Percentiles rank a stretch among this genome's conserved stretches.
These are phyloP conservation scores for Phylloscopus whistleri DNA, from an alignment of 2,113 vertebrate species.

Conservation along the genomic window DNA sequence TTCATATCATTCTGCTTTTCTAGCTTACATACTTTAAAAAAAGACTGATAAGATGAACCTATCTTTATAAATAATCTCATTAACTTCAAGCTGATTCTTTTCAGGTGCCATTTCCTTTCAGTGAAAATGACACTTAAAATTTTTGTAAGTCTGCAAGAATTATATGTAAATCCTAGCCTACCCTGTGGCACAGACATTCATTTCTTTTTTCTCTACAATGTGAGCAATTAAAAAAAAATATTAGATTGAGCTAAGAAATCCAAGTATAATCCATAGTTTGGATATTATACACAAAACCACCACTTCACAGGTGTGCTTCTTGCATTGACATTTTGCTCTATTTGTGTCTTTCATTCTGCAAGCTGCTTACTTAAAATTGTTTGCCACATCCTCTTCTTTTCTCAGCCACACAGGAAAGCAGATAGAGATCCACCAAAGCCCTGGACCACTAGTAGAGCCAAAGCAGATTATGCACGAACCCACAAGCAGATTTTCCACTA, in stretches of 20 bases:
- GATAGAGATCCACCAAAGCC: neutral
- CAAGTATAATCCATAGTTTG: neutral
- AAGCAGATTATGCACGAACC: neutral
- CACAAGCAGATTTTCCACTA: neutral
- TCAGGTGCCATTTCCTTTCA: neutral
- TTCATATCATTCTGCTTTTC: neutral
- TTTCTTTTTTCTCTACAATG: neutral
- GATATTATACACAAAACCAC: neutral
- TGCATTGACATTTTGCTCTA: neutral
- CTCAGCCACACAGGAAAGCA: neutral
- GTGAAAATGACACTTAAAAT: neutral
- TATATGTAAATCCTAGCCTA: neutral
- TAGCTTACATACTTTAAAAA: neutral
- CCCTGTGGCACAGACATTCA: accelerated
- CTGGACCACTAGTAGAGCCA: neutral
- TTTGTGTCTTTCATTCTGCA: neutral
- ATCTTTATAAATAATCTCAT: neutral
- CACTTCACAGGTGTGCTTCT: neutral
- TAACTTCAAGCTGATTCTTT: neutral
- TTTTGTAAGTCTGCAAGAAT: neutral
- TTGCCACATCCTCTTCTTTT: neutral
- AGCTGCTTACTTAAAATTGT: neutral
- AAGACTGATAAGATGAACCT: neutral
- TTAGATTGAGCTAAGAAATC: neutral
- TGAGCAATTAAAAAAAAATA: neutral